Conservation (phyloP, 1,140 invertebrate genomes). For the Rhagoletis zephyria region DNA sequence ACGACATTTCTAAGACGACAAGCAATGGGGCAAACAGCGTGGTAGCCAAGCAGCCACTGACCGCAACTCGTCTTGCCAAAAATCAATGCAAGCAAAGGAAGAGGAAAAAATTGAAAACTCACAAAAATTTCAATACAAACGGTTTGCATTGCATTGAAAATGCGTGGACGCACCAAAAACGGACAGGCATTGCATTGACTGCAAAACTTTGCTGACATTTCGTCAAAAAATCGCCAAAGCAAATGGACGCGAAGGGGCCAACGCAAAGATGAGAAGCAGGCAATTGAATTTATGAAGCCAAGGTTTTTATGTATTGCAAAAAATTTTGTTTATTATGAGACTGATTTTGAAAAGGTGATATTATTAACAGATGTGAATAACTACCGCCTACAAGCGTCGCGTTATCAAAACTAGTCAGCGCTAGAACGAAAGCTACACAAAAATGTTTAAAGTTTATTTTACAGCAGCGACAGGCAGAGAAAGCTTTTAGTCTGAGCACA, state of each 20-base stretch:
- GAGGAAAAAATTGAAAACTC: neutral
- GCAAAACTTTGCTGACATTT: constrained; percentile 25
- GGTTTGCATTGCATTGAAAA: neutral
- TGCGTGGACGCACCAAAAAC: constrained; percentile 22
- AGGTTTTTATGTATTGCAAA: too few species aligned
- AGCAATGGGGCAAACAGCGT: neutral
- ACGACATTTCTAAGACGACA: constrained; percentile 7
- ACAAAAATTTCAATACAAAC: constrained; percentile 15
- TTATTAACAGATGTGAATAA: too few species aligned
- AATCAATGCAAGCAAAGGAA: neutral
- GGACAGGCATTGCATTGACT: neutral
- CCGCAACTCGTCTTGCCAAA: constrained; percentile 37
- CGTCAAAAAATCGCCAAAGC: neutral
- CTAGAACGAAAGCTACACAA: too few species aligned
- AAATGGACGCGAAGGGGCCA: neutral
- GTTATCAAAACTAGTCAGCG: too few species aligned
- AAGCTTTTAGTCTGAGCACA: too few species aligned
- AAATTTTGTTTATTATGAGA: too few species aligned
- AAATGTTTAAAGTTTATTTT: too few species aligned
- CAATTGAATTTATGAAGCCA: too few species aligned
- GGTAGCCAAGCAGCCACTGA: neutral
- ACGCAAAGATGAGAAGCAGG: neutral
- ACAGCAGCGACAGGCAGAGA: too few species aligned
- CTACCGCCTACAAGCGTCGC: too few species aligned
- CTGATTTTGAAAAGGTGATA: too few species aligned